Percentiles rank a stretch among this genome's conserved stretches.
phyloP scores from a whole-genome alignment of 2,888 invertebrate species.

The Horisme vitalbata region DNA sequence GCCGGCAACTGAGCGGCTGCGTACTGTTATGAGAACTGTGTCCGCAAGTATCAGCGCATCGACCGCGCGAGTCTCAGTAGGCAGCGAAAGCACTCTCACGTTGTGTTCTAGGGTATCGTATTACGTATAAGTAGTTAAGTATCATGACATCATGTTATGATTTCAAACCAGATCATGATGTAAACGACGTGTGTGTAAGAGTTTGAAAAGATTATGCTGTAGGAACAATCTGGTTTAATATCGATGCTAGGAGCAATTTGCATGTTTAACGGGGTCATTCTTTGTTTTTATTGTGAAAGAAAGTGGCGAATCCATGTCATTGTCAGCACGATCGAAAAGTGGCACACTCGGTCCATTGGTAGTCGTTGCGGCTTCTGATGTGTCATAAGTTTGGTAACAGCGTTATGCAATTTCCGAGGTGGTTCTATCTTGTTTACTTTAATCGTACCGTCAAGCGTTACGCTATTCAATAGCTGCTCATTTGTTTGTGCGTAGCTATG shows the following conservation, averaged over 20 bases:
- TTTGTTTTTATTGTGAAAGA: constrained; percentile 70
- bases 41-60: constrained; percentile 41
- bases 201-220: background rate
- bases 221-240: background rate
- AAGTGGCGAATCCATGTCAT: constrained; percentile 69
- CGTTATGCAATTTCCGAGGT: constrained; percentile 65
- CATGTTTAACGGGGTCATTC: constrained; percentile 48
- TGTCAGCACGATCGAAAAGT: constrained; percentile 60
- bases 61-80: constrained; percentile 50
- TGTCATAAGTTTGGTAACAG: constrained; percentile 64
- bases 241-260: background rate
- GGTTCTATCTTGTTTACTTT: constrained; percentile 54
- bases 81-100: constrained; percentile 70
- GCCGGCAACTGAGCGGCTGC: constrained; percentile 46
- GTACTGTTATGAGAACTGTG: constrained; percentile 41
- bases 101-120: constrained; percentile 39
- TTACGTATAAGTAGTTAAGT: too few species aligned
- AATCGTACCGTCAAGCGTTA: constrained; percentile 48
- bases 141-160: constrained; percentile 32
- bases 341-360: constrained; percentile 57
- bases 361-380: constrained; percentile 60
- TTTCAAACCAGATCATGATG: constrained; percentile 17
- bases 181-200: constrained; percentile 15
- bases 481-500: constrained; percentile 32
- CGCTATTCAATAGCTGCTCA: constrained; percentile 36